Conservation (phyloP, 2,888 invertebrate species). For the Ochropacha duplaris region DNA sequence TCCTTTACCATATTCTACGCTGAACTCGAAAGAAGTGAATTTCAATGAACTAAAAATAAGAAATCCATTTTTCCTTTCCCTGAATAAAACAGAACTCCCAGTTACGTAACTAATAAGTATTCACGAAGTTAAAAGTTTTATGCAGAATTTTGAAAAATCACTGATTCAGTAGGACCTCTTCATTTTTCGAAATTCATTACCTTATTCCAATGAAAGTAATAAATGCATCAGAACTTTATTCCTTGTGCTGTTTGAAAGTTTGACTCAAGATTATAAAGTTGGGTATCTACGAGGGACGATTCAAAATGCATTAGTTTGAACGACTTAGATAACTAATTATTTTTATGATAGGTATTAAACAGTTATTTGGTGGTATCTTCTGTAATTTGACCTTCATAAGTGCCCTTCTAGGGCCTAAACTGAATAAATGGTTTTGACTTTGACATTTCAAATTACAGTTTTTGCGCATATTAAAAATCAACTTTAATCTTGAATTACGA, state of each 20-base stretch:
- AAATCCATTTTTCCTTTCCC: constrained; percentile 33
- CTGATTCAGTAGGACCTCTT: not conserved
- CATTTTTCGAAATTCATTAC: constrained; percentile 2
- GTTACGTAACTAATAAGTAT: constrained; percentile 29
- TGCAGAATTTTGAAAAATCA: constrained; percentile 9
- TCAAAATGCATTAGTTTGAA: constrained; percentile 53
- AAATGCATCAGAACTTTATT: constrained; percentile 29
- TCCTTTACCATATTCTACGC: constrained; percentile 9
- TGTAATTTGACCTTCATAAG: too few relatives aligned
- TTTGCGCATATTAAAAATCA: too few relatives aligned
- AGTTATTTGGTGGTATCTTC: too few relatives aligned
- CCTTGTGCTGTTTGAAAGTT: constrained; percentile 52
- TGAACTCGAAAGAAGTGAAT: constrained; percentile 39
- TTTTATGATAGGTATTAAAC: too few relatives aligned
- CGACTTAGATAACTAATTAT: constrained; percentile 58
- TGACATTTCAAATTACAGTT: too few relatives aligned
- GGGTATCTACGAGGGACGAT: constrained; percentile 46
- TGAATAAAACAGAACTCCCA: constrained; percentile 32
- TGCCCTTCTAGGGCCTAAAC: too few relatives aligned
- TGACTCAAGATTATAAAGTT: constrained; percentile 65
- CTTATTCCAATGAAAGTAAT: constrained; percentile 6
- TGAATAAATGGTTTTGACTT: too few relatives aligned
- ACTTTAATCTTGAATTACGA: too few relatives aligned
- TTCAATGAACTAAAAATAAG: constrained; percentile 45
- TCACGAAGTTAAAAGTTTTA: constrained; percentile 15